Percentiles rank a stretch among this genome's conserved stretches.
Evolutionary conservation across 2,797 vertebrate species (phyloP).

Genomic region (Hippocampus kuda): DNA sequence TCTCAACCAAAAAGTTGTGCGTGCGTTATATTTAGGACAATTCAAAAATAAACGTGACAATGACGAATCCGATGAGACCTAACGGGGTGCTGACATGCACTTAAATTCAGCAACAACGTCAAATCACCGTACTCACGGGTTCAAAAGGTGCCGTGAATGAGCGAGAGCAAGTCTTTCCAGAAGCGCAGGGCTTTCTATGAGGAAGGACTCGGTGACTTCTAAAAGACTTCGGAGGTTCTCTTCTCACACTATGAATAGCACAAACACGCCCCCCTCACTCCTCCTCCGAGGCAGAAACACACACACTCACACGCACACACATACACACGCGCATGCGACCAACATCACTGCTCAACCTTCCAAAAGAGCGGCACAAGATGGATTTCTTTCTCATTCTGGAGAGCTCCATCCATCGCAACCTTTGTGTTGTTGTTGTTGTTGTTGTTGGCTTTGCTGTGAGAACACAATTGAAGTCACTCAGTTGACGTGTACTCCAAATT

Average conservation of each 20-base stretch:
- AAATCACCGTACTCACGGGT: conserved; percentile 45
- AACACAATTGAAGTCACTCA: no score
- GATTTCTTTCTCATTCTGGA: background rate
- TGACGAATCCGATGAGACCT: background rate
- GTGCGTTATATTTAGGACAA: background rate
- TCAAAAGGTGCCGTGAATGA: conserved; percentile 18
- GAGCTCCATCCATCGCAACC: background rate
- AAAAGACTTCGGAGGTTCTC: conserved; percentile 54
- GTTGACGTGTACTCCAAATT: no score
- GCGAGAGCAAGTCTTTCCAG: conserved; percentile 12
- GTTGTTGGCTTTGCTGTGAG: no score
- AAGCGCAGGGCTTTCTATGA: conserved; percentile 40
- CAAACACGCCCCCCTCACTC: conserved; percentile 46
- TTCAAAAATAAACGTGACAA: background rate
- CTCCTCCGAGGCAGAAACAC: conserved; percentile 44
- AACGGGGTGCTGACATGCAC: background rate
- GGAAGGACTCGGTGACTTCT: conserved; percentile 52
- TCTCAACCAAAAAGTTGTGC: background rate
- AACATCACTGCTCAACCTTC: conserved; percentile 15
- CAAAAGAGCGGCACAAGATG: background rate
- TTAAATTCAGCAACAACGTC: background rate
- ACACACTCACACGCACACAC: background rate
- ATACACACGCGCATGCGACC: conserved; percentile 3
- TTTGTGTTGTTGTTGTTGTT: no score
- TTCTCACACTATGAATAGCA: conserved; percentile 68